Conservation (phyloP, 2,113 vertebrate genomes). For the Glareola pratincola region DNA sequence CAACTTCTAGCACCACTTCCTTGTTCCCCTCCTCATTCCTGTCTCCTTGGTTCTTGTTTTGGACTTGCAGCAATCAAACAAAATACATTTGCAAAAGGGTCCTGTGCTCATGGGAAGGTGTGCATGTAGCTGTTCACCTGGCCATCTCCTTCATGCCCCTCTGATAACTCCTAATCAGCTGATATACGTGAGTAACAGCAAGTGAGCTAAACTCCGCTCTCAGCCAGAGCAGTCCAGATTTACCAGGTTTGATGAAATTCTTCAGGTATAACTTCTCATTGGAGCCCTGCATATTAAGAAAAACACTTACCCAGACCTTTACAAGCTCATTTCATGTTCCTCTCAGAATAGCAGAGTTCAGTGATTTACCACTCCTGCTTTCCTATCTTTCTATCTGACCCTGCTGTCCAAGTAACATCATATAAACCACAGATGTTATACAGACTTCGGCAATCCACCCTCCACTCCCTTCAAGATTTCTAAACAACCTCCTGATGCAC, state of each 20-base stretch:
- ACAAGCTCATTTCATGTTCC: not conserved
- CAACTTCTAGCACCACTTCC: not conserved
- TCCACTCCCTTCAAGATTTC: not conserved
- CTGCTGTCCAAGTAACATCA: not conserved
- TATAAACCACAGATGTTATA: not conserved
- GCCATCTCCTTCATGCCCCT: not conserved
- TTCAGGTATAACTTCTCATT: not conserved
- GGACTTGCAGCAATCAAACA: not conserved
- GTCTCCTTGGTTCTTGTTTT: not conserved
- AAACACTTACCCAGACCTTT: not conserved
- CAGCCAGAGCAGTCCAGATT: not conserved
- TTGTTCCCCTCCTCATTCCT: not conserved
- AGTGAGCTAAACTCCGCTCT: not conserved
- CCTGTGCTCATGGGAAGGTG: not conserved
- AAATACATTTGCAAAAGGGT: not conserved
- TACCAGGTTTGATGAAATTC: not conserved
- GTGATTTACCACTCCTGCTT: not conserved
- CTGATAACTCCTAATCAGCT: not conserved
- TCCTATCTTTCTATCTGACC: not conserved
- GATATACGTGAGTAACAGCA: not conserved
- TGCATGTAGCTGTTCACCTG: not conserved
- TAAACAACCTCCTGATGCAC: not conserved
- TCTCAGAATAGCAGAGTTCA: not conserved
- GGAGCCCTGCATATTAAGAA: not conserved
- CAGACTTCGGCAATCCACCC: not conserved